A percentile compares a stretch with the other conserved stretches of the same genome.
These are phyloP conservation scores for Alexandromys fortis DNA, from an alignment of 2,113 vertebrate species.

Conservation along the genomic window DNA sequence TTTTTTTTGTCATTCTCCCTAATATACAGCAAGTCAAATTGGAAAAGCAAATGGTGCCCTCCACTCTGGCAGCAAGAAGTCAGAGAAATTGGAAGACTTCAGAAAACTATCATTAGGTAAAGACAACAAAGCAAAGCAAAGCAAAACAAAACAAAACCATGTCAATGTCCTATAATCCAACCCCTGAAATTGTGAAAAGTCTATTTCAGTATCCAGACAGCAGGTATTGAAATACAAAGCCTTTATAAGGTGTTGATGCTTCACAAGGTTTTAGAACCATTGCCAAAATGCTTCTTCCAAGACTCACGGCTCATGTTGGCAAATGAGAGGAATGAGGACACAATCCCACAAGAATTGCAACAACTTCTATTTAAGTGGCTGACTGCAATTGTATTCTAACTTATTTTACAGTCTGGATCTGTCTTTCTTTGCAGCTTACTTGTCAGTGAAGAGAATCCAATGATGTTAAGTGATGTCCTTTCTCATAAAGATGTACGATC, in stretches of 20 bases:
- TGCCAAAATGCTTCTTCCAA: neutral
- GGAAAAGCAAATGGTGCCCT: slow-evolving; percentile 35
- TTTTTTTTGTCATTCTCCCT: slow-evolving; percentile 15
- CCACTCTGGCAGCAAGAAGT: neutral
- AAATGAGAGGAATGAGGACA: neutral
- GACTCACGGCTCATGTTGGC: neutral
- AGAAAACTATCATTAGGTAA: slow-evolving; percentile 36
- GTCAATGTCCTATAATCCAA: neutral
- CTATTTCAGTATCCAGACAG: neutral
- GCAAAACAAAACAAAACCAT: neutral
- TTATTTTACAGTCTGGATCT: neutral
- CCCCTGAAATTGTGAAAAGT: neutral
- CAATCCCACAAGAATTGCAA: neutral
- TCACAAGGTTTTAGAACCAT: neutral
- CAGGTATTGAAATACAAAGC: neutral
- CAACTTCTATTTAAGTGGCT: neutral
- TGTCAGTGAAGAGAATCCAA: neutral
- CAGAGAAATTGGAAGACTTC: neutral
- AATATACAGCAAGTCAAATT: slow-evolving; percentile 57
- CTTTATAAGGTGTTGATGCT: neutral
- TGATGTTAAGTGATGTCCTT: neutral
- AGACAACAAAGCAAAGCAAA: slow-evolving; percentile 13
- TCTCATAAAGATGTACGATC: neutral
- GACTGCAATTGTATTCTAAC: neutral
- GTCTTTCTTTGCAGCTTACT: neutral